Base-by-base conservation (phyloP, 2,113 vertebrate species). In the Callithrix jacchus region DNA sequence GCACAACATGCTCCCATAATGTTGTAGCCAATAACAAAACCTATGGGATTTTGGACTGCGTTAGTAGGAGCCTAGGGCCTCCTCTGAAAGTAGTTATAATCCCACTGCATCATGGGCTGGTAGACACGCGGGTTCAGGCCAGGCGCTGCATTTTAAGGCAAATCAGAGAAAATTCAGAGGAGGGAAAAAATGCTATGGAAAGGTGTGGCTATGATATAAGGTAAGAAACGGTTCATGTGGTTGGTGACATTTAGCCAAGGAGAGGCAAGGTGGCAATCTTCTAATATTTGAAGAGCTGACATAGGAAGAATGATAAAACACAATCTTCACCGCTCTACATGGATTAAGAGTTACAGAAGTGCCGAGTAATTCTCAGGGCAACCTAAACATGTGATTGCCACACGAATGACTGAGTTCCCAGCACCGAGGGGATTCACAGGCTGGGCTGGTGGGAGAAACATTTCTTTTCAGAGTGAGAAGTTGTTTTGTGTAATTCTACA, bases 91-190 rank as follows among this genome's bases (percentile, higher is more conserved):
- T 12, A 42, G 47, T 40, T 23, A 2, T 0, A 8, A 42, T 32
- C 17, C 71, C 1, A 2, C 32, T n/a, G 2, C 0, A 0, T 9
- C 5, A 5, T 27, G 35, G 42, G 11, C 18, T 54, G 37, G 21
- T 10, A 27, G 54, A 68, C 35, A 42, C 37, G 18, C 6, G 20
- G 37, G 49, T 49, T 71, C 37, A 77, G 35, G n/a, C 25, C 45
- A 79, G 10, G 30, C 1, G 3, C 40, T 52, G 17, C 9, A 47
- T 77, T 92, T 21, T 45, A 80, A 84, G 61, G n/a, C 70, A 88
- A 54, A 40, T 6, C 5, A 80, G 49, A 87, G 27, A 61, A 14
- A 40, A 32, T 37, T 80, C 20, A 18, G 0, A 27, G 27, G 9
- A 68, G 30, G 10, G 10, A 17, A 17, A 8, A 13, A 5, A 52